Percentiles rank a stretch among this genome's conserved stretches.
Evolutionary conservation across 2,113 vertebrate genomes (phyloP).

Genomic region (Bettongia penicillata): DNA sequence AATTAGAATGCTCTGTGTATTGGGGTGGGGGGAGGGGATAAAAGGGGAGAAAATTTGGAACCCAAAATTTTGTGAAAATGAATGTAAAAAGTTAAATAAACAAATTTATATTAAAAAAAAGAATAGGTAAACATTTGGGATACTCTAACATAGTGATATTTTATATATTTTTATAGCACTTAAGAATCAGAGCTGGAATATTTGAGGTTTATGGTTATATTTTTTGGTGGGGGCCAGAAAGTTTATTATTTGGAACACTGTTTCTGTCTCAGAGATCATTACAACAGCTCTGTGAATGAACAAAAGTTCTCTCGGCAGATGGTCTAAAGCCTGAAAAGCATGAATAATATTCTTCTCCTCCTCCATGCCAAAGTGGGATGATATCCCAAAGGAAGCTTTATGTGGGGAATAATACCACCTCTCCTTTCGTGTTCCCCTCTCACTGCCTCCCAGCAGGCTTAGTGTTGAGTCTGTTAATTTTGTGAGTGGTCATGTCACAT

Average conservation of each 20-base stretch:
- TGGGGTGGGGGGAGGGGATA: too few relatives aligned
- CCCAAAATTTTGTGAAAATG: too few relatives aligned
- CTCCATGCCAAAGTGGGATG: background rate
- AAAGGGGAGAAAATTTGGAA: too few relatives aligned
- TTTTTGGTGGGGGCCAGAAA: background rate
- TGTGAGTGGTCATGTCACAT: slow-evolving; percentile 45
- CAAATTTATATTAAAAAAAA: too few relatives aligned
- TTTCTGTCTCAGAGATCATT: background rate
- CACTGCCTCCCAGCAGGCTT: background rate
- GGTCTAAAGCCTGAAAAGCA: background rate
- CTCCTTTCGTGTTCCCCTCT: slow-evolving; percentile 51
- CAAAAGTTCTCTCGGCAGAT: background rate
- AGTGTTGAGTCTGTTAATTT: slow-evolving; percentile 33
- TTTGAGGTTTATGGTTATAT: background rate
- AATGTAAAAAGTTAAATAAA: too few relatives aligned
- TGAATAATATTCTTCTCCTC: background rate
- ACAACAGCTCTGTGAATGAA: background rate
- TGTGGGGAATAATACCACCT: background rate
- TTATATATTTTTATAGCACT: background rate
- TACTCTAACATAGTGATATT: background rate
- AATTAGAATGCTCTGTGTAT: too few relatives aligned
- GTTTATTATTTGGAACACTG: background rate
- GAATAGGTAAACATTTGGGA: background rate
- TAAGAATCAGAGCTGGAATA: background rate
- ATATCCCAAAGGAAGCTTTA: slow-evolving; percentile 5